Percentiles rank a stretch among this genome's conserved stretches.
These are phyloP conservation scores for Mayetiola destructor DNA, from an alignment of 2,888 invertebrate species.

Conservation along the genomic window DNA sequence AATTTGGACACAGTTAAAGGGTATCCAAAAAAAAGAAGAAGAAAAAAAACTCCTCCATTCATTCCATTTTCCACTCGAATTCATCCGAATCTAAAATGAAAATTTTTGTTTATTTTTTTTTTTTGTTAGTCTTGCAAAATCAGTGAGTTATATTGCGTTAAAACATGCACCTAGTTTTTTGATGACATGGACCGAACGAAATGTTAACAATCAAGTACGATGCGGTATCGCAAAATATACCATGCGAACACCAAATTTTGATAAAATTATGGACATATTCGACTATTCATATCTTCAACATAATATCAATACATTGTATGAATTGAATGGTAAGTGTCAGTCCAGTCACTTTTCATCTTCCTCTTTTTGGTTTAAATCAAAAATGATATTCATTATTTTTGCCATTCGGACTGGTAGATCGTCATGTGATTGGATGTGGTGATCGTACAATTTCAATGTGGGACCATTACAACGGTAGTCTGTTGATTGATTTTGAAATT, in stretches of 20 bases:
- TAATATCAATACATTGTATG: not conserved
- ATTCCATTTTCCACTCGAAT: too few species aligned
- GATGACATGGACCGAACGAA: slow-evolving; percentile 3
- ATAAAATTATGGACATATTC: not conserved
- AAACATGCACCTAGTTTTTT: not conserved
- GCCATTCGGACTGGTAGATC: not conserved
- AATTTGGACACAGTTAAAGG: slow-evolving; percentile 1
- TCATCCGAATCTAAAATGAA: not conserved
- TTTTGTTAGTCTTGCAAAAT: not conserved
- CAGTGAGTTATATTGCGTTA: not conserved
- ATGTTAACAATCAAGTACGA: not conserved
- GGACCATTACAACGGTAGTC: slow-evolving; percentile 6
- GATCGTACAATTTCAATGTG: slow-evolving; percentile 7
- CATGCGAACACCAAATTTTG: not conserved
- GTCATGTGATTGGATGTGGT: slow-evolving; percentile 8
- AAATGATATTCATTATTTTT: too few species aligned
- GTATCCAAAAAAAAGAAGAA: not conserved
- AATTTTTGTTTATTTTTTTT: not conserved
- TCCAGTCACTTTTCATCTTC: not conserved
- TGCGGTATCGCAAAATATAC: slow-evolving; percentile 2
- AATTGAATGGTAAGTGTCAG: slow-evolving; percentile 2
- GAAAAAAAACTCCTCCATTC: too few species aligned
- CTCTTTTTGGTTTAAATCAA: not conserved
- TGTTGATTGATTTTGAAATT: slow-evolving; percentile 8
- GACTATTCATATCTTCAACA: slow-evolving; percentile 1